A percentile compares a stretch with the other conserved stretches of the same genome.
These are phyloP conservation scores for Malacoctenus gilli DNA, from an alignment of 2,797 vertebrate species.

Conservation along the genomic window DNA sequence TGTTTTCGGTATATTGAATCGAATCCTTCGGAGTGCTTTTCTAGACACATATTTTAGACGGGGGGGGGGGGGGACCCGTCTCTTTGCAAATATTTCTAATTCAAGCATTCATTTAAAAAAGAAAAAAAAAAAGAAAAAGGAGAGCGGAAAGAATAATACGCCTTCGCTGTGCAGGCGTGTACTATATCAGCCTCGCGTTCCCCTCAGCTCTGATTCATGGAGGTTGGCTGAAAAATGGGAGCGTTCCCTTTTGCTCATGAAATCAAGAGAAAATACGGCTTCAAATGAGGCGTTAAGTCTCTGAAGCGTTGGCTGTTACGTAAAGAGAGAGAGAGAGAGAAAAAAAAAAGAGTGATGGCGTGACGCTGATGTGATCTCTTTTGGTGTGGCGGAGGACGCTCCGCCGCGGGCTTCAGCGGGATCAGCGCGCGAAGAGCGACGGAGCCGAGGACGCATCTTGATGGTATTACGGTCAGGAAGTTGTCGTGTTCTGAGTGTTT, in stretches of 20 bases:
- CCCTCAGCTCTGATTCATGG: constrained; percentile 65
- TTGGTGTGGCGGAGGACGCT: constrained; percentile 37
- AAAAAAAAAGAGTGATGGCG: constrained; percentile 69
- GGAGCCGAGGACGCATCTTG: too few species aligned
- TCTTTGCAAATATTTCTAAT: constrained; percentile 80
- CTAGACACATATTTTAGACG: constrained; percentile 52
- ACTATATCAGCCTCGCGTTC: constrained; percentile 68
- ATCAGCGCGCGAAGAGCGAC: too few species aligned
- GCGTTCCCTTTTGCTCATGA: constrained; percentile 72
- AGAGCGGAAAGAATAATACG: constrained; percentile 82
- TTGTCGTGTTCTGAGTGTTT: too few species aligned
- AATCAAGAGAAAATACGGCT: constrained; percentile 74
- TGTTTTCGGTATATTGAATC: constrained; percentile 69
- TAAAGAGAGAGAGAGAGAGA: too few species aligned
- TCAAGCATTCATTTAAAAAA: constrained; percentile 82
- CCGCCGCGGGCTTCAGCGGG: constrained; percentile 7
- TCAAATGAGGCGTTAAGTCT: constrained; percentile 74
- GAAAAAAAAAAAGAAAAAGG: too few species aligned
- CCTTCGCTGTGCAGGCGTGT: constrained; percentile 55
- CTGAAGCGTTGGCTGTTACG: constrained; percentile 64
- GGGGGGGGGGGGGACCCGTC: too few species aligned
- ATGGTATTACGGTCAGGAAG: too few species aligned
- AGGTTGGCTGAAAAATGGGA: constrained; percentile 64
- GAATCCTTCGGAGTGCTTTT: constrained; percentile 70
- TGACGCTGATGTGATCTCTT: constrained; percentile 52